Conservation (phyloP, 2,797 vertebrate genomes). For the Pangasius sanitwongsei region DNA sequence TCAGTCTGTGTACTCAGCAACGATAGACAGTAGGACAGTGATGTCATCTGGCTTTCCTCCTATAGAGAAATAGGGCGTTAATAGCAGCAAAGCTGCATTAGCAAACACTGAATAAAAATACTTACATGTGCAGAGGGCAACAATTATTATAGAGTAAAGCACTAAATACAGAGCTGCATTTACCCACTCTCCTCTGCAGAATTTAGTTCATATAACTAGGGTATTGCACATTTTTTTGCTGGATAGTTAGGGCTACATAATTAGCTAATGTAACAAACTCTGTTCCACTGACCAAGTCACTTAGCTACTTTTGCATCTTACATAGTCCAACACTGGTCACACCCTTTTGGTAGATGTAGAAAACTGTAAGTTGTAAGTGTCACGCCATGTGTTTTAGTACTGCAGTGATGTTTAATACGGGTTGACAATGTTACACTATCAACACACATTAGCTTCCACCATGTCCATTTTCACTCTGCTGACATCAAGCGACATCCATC, state of each 20-base stretch:
- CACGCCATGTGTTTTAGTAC: too few species aligned
- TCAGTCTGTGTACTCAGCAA: constrained; percentile 98
- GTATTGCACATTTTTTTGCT: not conserved
- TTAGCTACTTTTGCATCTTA: not conserved
- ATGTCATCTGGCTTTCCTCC: constrained; percentile 99
- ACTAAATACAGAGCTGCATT: too few species aligned
- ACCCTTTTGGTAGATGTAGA: too few species aligned
- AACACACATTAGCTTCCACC: not conserved
- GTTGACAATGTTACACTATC: not conserved
- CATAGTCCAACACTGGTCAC: too few species aligned
- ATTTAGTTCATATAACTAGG: not conserved
- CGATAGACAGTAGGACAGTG: constrained; percentile 97
- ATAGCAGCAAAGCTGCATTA: not conserved
- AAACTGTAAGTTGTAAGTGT: too few species aligned
- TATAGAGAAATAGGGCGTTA: constrained; percentile 59
- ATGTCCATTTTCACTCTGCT: not conserved
- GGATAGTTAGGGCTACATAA: not conserved
- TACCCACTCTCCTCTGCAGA: too few species aligned
- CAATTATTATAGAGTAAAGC: not conserved
- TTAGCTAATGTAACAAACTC: not conserved
- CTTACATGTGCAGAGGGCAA: not conserved
- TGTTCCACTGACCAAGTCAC: not conserved
- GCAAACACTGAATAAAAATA: not conserved
- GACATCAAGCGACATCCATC: not conserved
- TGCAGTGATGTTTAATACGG: too few species aligned